phyloP scores from a whole-genome alignment of 2,888 invertebrate genomes.

The Agonopterix alstromeriana region DNA sequence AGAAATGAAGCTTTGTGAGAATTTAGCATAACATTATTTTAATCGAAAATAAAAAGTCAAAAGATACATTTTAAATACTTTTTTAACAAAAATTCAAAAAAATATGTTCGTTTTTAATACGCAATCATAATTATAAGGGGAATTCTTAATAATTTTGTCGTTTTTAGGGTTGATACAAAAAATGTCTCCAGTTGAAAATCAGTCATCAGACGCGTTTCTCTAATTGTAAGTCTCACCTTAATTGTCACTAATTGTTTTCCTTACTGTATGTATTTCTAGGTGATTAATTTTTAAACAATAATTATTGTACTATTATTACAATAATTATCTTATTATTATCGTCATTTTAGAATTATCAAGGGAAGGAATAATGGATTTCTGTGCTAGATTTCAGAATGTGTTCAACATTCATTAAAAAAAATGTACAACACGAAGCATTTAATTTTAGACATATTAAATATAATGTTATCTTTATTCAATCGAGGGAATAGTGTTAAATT shows the following conservation, averaged over 20 bases:
- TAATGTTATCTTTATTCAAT: slow-evolving; percentile 65
- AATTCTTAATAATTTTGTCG: too few species aligned
- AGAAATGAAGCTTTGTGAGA: too few species aligned
- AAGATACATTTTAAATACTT: too few species aligned
- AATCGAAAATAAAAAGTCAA: too few species aligned
- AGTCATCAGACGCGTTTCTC: slow-evolving; percentile 21
- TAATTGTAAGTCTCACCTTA: slow-evolving; percentile 64
- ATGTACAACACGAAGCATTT: slow-evolving; percentile 76
- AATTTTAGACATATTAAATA: slow-evolving; percentile 73
- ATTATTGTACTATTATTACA: slow-evolving; percentile 67
- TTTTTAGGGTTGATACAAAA: slow-evolving; percentile 1
- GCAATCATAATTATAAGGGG: too few species aligned
- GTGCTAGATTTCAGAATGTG: slow-evolving; percentile 28
- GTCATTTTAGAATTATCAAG: slow-evolving; percentile 60
- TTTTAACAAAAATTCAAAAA: too few species aligned
- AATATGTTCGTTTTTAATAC: too few species aligned
- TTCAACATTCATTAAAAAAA: slow-evolving; percentile 41
- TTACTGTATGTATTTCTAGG: slow-evolving; percentile 67
- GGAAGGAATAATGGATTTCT: slow-evolving; percentile 44
- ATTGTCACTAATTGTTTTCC: slow-evolving; percentile 65
- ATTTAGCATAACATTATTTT: too few species aligned
- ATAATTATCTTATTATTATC: slow-evolving; percentile 61
- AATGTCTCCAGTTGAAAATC: slow-evolving; percentile 23
- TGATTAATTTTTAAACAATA: slow-evolving; percentile 57
- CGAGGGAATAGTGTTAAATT: slow-evolving; percentile 45